Evolutionary conservation across 2,888 invertebrate genomes (phyloP).

Genomic region (Meloe dianella): DNA sequence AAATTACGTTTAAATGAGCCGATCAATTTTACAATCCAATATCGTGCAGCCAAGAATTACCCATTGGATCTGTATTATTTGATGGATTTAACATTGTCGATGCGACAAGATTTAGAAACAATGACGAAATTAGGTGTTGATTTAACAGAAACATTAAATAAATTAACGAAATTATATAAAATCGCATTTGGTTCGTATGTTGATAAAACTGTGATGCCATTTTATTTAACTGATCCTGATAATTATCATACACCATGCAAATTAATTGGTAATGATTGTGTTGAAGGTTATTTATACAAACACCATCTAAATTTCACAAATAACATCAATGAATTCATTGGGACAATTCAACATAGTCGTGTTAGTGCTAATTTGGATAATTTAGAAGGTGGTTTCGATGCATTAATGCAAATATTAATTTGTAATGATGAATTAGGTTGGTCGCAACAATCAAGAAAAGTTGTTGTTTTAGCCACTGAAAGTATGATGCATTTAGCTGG

Average conservation of each 20-base stretch:
- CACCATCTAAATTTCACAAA: conserved; percentile 76
- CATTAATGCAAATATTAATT: conserved; percentile 78
- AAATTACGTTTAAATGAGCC: conserved; percentile 62
- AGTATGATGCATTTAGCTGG: conserved; percentile 67
- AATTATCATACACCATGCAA: conserved; percentile 67
- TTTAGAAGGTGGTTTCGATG: conserved; percentile 81
- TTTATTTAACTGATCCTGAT: conserved; percentile 61
- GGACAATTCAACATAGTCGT: conserved; percentile 49
- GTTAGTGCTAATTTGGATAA: conserved; percentile 47
- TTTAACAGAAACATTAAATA: conserved; percentile 65
- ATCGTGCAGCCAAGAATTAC: conserved; percentile 82
- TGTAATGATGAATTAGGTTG: conserved; percentile 73
- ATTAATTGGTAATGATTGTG: conserved; percentile 65
- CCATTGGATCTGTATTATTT: conserved; percentile 88
- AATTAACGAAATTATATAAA: conserved; percentile 74
- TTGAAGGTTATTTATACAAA: conserved; percentile 80
- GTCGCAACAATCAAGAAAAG: conserved; percentile 69
- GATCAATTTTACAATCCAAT: conserved; percentile 68
- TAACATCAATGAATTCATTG: conserved; percentile 58
- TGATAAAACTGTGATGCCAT: conserved; percentile 81
- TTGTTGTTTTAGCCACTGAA: conserved; percentile 46
- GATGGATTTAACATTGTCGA: conserved; percentile 90
- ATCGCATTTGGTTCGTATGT: conserved; percentile 80
- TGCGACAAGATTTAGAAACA: conserved; percentile 85
- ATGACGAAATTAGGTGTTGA: conserved; percentile 71